Base-by-base conservation (phyloP, 2,113 vertebrate genomes). In the Thermophis baileyi region DNA sequence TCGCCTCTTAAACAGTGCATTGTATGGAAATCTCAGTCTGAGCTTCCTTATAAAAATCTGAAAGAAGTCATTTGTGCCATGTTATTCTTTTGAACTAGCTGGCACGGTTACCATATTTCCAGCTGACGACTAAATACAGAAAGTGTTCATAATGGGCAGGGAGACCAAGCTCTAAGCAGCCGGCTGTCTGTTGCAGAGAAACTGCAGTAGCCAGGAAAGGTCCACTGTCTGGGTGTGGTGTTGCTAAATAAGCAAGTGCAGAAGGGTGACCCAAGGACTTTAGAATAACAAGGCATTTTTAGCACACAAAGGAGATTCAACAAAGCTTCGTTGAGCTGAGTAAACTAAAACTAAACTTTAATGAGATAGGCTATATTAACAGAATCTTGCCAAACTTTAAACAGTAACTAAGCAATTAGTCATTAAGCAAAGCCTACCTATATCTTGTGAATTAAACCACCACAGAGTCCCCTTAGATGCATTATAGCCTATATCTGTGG, bases 381-480 rank as follows among this genome's bases (percentile, higher is more conserved):
- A 81, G 74, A 81, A 81, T 81, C 35, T 81, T 44, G 35, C 74
- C 40, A 44, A 3, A 16, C 51, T 51, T 51, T 51, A 11, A 51
- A 54, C 18, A 54, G 54, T 24, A 22, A 24, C 6, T 55, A 55
- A 55, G 6, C 54, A 55, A 55, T 22, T 55, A 55, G 54, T 55
- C 54, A 54, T 54, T 54, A 54, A 22, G 18, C 53, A 54, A 54
- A 18, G 1, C 24, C 22, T 55, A 55, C 20, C 54, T 24, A 55
- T 92, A 94, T 95, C 97, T 96, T 94, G 95, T 95, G 95, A 96
- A 93, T 94, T 95, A 95, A 95, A 93, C 25, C 94, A 94, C 96
- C 87, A 0, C 89, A 95, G 92, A 60, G 90, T 90, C 96, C 94
- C 96, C 89, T 96, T 95, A 97, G 96, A 95, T 94, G 44, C 93